Percentiles rank a stretch among this genome's conserved stretches.
Conservation (phyloP, 2,797 vertebrate genomes). For the Dryobates pubescens region DNA sequence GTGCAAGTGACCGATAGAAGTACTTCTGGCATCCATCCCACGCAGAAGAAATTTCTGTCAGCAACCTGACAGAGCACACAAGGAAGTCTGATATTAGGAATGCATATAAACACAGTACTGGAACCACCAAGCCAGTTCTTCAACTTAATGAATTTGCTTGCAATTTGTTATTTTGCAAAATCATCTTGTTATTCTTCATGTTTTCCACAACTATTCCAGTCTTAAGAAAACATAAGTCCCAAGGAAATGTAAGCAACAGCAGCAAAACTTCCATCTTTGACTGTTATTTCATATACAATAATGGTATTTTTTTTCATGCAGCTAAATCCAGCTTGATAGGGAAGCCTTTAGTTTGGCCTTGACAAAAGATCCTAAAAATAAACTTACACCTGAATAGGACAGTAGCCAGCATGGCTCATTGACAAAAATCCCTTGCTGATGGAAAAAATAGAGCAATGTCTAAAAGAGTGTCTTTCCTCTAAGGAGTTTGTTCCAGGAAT, state of each 20-base stretch:
- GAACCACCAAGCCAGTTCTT: background rate
- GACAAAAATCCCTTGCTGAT: background rate
- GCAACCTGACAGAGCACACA: conserved; percentile 80
- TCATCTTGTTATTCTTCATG: background rate
- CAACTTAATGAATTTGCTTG: background rate
- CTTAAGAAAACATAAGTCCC: background rate
- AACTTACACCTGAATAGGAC: background rate
- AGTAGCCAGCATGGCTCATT: background rate
- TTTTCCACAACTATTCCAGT: background rate
- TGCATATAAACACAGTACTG: background rate
- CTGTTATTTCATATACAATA: background rate
- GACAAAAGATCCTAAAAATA: background rate
- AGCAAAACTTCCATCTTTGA: background rate
- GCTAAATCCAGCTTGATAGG: background rate
- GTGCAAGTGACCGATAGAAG: conserved; percentile 91
- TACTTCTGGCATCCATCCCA: conserved; percentile 98
- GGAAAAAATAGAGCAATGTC: background rate
- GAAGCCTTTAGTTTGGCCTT: background rate
- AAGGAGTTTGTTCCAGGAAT: background rate
- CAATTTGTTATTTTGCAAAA: background rate
- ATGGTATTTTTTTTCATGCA: background rate
- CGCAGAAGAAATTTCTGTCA: conserved; percentile 83
- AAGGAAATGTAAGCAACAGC: background rate
- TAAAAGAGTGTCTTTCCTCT: background rate
- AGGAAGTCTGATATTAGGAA: background rate